Evolutionary conservation across 2,113 vertebrate genomes (phyloP), one percentile per base, ranked within the genome.

Genomic region (Irena cyanogastra): DNA sequence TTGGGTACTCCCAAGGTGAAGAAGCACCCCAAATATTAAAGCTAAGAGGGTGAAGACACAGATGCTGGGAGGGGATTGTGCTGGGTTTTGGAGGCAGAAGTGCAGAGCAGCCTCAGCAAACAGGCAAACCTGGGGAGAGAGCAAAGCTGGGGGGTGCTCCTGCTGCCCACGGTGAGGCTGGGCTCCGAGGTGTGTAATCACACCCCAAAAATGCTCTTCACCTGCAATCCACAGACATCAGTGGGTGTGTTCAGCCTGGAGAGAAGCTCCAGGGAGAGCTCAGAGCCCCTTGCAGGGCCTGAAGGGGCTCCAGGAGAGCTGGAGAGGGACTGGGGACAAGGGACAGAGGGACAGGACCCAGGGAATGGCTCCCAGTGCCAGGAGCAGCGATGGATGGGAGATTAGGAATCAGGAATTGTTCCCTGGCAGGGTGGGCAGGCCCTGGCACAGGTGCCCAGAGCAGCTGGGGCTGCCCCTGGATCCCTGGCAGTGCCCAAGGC

Each of bases 181-280:
- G 21, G 23, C 11, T 6, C n/a, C 13, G 19, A 18, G 24, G 4
- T 3, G 1, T 5, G 19, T 1, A 5, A 79, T 1, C 8, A 16
- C 47, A 52, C 4, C 49, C 49, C 35, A 3, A 3, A 19, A 54
- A 33, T 0, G 1, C n/a, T 8, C 33, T 14, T 11, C 13, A 26
- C 10, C 42, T 44, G 15, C 17, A 57, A 3, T 6, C n/a, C 11
- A 13, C 1, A 6, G n/a, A 9, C 70, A 35, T 26, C 6, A n/a
- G n/a, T n/a, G 44, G 52, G 16, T 3, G 2, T 24, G 71, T 14
- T 35, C 26, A 85, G n/a, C 31, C 52, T 65, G 42, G 42, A 56
- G 57, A 26, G 30, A 83, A 41, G 14, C 14, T n/a, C 30, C 50
- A 49, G 35, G 49, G 30, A 75, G 60, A 75, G 2, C 42, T 47